Evolutionary conservation across 2,888 invertebrate species (phyloP).

Genomic region (Eurytoma californica): DNA sequence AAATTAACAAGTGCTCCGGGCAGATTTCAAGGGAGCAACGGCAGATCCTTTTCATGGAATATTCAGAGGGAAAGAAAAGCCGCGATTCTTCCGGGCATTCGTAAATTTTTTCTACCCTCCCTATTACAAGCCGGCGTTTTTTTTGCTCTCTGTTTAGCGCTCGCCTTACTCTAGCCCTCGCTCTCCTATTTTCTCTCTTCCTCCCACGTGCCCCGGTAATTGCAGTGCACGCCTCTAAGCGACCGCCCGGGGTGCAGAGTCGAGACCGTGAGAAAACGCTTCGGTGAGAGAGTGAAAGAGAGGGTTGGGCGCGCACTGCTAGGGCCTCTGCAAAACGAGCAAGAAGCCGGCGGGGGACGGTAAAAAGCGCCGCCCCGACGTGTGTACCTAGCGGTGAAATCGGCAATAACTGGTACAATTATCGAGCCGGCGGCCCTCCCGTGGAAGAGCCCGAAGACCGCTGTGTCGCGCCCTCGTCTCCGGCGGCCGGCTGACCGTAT

Average conservation of each 20-base stretch:
- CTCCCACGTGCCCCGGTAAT: conserved; percentile 34
- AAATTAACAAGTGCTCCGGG: too few species aligned
- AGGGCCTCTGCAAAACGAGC: conserved; percentile 17
- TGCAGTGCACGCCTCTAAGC: conserved; percentile 38
- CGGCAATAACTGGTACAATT: conserved; percentile 49
- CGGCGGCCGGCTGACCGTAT: not conserved
- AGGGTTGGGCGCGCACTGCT: not conserved
- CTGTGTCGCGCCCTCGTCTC: not conserved
- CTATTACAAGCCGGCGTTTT: too few species aligned
- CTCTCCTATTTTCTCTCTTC: not conserved
- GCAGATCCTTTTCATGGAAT: too few species aligned
- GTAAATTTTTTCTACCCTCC: too few species aligned
- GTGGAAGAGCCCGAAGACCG: not conserved
- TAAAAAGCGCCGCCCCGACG: not conserved
- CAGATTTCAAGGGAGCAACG: too few species aligned
- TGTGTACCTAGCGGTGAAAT: conserved; percentile 15
- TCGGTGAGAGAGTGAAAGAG: not conserved
- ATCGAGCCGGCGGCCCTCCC: conserved; percentile 21
- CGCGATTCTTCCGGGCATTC: too few species aligned
- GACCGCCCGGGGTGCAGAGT: not conserved
- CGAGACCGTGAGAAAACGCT: conserved; percentile 1
- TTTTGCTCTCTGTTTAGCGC: not conserved
- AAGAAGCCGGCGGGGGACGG: conserved; percentile 8
- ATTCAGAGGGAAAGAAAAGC: too few species aligned
- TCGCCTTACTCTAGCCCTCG: not conserved